These are phyloP conservation scores for Oithona nana DNA, from an alignment of 2,888 invertebrate species.

Conservation along the genomic window DNA sequence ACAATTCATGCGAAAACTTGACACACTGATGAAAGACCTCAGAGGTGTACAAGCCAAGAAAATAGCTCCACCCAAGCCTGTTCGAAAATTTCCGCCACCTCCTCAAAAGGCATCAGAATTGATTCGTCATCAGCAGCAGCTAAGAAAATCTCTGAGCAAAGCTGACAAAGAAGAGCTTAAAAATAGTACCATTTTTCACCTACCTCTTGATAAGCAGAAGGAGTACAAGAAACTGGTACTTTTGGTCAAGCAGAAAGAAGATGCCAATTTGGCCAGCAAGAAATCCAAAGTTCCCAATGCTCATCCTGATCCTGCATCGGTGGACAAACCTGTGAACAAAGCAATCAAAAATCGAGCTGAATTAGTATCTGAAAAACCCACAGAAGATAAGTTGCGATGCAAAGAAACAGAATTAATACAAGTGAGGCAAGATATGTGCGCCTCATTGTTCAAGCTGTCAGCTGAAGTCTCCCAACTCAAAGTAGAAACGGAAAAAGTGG, in stretches of 20 bases:
- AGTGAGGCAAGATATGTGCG: not conserved
- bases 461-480: constrained; percentile 13
- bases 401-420: not conserved
- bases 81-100: not conserved
- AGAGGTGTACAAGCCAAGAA: not conserved
- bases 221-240: constrained; percentile 12
- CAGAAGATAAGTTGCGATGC: not conserved
- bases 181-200: not conserved
- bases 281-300: not conserved
- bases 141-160: not conserved
- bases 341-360: not conserved
- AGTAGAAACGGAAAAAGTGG: not conserved
- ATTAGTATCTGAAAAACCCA: not conserved
- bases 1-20: not conserved
- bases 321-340: not conserved
- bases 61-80: not conserved
- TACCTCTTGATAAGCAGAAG: constrained; percentile 10
- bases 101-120: not conserved
- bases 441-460: constrained; percentile 6
- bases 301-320: not conserved
- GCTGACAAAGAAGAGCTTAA: not conserved
- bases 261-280: not conserved
- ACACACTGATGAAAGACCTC: not conserved
- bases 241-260: constrained; percentile 1
- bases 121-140: too few relatives aligned